Evolutionary conservation across 2,888 invertebrate species (phyloP).

Genomic region (Agrotis ipsilon): DNA sequence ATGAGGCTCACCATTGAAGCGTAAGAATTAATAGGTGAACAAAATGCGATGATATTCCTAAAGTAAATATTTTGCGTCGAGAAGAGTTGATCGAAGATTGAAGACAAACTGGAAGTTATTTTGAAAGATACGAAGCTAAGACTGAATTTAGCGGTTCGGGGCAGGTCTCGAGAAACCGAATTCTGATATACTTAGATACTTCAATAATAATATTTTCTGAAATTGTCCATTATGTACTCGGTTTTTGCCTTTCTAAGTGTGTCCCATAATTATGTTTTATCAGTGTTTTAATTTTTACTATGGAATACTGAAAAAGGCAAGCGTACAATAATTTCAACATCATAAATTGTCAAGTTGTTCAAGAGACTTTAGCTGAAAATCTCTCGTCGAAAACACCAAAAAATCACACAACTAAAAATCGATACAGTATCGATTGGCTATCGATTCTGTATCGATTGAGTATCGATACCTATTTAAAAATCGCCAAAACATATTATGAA

Average conservation of each 20-base stretch:
- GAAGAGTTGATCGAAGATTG: no score
- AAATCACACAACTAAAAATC: background rate
- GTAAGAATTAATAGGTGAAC: conserved; percentile 5
- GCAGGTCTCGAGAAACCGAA: no score
- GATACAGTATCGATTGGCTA: background rate
- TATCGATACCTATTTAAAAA: conserved; percentile 38
- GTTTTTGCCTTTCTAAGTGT: background rate
- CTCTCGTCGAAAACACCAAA: background rate
- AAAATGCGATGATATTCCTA: background rate
- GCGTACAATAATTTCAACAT: background rate
- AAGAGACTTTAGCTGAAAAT: background rate
- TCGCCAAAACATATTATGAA: conserved; percentile 68
- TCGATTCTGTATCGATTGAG: background rate
- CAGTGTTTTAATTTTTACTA: background rate
- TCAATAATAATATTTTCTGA: no score
- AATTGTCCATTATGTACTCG: no score
- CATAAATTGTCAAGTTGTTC: no score
- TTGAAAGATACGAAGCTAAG: background rate
- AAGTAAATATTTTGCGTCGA: no score
- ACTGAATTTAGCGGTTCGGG: no score
- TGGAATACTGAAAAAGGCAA: background rate
- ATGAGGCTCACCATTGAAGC: background rate
- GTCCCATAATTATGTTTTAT: background rate
- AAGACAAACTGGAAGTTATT: no score
- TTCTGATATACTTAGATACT: no score